phyloP scores from a whole-genome alignment of 2,797 vertebrate species.

The Bradypodion pumilum region DNA sequence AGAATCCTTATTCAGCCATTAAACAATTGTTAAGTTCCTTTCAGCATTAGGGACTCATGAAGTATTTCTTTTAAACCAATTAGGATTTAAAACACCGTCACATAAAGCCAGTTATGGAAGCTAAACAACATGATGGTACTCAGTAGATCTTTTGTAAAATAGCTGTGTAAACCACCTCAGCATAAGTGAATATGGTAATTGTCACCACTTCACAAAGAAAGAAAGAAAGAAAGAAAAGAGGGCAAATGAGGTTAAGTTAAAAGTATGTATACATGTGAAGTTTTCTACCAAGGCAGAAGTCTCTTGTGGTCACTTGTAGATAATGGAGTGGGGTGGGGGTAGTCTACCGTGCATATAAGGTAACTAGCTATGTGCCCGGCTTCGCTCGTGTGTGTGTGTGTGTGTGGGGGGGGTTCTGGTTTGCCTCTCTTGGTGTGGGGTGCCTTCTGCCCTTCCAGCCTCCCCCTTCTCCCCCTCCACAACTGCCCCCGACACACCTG shows the following conservation, averaged over 20 bases:
- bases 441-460: too few relatives aligned
- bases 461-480: too few relatives aligned
- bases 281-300: not conserved
- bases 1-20: slow-evolving; percentile 21
- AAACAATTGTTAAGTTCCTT: slow-evolving; percentile 32
- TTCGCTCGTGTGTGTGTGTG: too few relatives aligned
- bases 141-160: slow-evolving; percentile 39
- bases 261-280: not conserved
- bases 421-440: too few relatives aligned
- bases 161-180: slow-evolving; percentile 39
- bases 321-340: accelerated
- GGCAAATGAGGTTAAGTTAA: not conserved
- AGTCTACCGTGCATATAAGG: accelerated
- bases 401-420: too few relatives aligned
- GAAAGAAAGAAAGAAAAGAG: too few relatives aligned
- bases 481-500: too few relatives aligned
- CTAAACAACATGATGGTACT: slow-evolving; percentile 41
- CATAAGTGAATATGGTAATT: slow-evolving; percentile 63
- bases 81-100: slow-evolving; percentile 55
- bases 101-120: slow-evolving; percentile 22
- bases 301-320: accelerated
- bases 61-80: slow-evolving; percentile 49
- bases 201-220: slow-evolving; percentile 46
- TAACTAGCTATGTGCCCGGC: too few relatives aligned
- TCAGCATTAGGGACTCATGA: slow-evolving; percentile 36